Base-by-base conservation (phyloP, 2,113 vertebrate species). In the Phaethon lepturus region DNA sequence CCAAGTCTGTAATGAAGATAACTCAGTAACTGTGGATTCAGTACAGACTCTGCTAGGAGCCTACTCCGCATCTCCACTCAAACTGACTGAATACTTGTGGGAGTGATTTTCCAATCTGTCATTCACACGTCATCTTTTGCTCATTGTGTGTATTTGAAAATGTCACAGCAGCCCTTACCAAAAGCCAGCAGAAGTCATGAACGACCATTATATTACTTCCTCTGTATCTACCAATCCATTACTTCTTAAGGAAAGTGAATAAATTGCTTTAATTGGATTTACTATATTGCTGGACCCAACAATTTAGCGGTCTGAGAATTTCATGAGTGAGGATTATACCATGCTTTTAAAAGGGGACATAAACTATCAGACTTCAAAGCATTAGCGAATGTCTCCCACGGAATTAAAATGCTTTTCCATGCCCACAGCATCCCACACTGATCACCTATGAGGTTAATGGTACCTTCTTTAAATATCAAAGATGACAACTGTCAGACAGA, bases 291-390 rank as follows among this genome's bases (percentile, higher is more conserved):
- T 90, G 35, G 17, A 64, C 26, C 33, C 24, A 19, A 10, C 66
- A 85, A 69, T 93, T 75, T 87, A 82, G 68, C 60, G 76, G 17
- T 56, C 53, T 87, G 83, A 96, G 83, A 75, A 87, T 22, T 91
- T 85, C 38, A 68, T 38, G 45, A 87, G 29, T 73, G 40, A 93
- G 58, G 45, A 92, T 86, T 76, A 80, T 47, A 77, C 22, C 45
- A 38, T 29, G n/a, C 19, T 89, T 93, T 95, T 87, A 87, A 90
- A 93, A 75, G 26, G 7, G 17, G 4, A 66, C 49, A 55, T 82
- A 81, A 86, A 55, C 40, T 56, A 63, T 87, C 24, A 60, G 60
- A 73, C 18, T 77, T 82, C 52, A 94, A 97, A 86, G 7, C 64
- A 63, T 72, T 92, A 84, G 4, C 24, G 56, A 73, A 5, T 42